Evolutionary conservation across 2,797 vertebrate genomes (phyloP).

Genomic region (Sebastes elongatus): DNA sequence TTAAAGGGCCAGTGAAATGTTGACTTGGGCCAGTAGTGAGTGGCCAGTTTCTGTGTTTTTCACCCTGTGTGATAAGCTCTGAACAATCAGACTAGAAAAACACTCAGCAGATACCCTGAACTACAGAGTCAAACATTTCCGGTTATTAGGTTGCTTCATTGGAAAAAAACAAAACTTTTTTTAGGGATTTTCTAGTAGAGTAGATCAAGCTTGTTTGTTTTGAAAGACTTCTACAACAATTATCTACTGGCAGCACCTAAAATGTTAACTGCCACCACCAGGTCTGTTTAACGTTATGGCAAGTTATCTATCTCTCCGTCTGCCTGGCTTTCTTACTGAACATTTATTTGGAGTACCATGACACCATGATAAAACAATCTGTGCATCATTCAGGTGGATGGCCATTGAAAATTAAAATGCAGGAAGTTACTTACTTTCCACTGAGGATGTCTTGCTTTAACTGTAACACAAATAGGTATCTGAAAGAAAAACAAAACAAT

Average conservation of each 20-base stretch:
- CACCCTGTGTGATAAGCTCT: background rate
- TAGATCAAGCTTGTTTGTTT: background rate
- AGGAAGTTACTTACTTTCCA: slow-evolving; percentile 90
- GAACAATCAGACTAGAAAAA: background rate
- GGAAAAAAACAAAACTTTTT: no score
- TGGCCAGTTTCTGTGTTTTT: background rate
- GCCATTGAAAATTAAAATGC: no score
- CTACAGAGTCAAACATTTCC: background rate
- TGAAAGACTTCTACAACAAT: background rate
- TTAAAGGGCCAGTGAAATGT: background rate
- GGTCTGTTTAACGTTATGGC: background rate
- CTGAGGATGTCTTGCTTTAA: slow-evolving; percentile 96
- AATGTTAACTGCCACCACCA: background rate
- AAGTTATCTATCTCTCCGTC: background rate
- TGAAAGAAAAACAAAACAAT: slow-evolving; percentile 62
- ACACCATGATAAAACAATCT: background rate
- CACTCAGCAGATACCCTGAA: background rate
- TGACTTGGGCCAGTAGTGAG: background rate
- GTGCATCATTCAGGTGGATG: background rate
- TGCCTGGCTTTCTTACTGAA: background rate
- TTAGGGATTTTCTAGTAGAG: background rate
- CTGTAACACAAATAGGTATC: slow-evolving; percentile 98
- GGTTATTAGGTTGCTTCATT: background rate
- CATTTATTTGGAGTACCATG: background rate
- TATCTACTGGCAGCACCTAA: background rate